A percentile compares a stretch with the other conserved stretches of the same genome.
Conservation (phyloP, 2,888 invertebrate species). For the Drosophila longiperda region DNA sequence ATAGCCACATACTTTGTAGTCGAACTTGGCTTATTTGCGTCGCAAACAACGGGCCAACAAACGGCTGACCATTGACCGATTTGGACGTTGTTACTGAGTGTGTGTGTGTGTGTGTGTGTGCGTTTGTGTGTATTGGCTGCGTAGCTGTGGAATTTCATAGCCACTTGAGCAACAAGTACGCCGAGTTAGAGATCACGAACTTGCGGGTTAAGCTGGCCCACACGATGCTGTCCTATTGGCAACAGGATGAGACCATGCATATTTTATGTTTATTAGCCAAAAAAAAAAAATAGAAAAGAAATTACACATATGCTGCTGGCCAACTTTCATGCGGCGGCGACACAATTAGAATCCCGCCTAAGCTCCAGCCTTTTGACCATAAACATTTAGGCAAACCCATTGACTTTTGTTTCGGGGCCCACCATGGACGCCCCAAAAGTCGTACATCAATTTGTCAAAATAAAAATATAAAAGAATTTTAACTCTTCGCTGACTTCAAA, state of each 20-base stretch:
- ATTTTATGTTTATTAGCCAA: constrained; percentile 22
- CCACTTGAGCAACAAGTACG: constrained; percentile 67
- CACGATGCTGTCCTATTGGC: constrained; percentile 51
- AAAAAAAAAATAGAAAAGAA: neutral
- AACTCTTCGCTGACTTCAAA: constrained; percentile 41
- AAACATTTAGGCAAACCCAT: constrained; percentile 46
- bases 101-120: constrained; percentile 10
- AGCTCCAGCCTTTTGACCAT: constrained; percentile 46
- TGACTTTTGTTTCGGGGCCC: constrained; percentile 58
- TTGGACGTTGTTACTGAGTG: constrained; percentile 37
- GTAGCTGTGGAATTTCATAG: constrained; percentile 75
- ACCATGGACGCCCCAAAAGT: constrained; percentile 54
- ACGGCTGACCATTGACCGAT: constrained; percentile 77
- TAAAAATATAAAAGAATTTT: constrained; percentile 17
- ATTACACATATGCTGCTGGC: constrained; percentile 27
- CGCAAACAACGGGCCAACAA: constrained; percentile 67
- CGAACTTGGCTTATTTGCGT: constrained; percentile 69
- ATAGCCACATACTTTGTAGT: constrained; percentile 53
- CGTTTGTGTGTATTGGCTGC: constrained; percentile 46
- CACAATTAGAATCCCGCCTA: constrained; percentile 69
- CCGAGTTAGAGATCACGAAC: constrained; percentile 74
- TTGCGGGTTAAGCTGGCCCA: constrained; percentile 72
- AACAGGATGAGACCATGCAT: constrained; percentile 52
- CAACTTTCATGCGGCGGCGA: constrained; percentile 67
- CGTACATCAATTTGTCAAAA: constrained; percentile 71